Conservation (phyloP, 2,888 invertebrate genomes). For the Meiosimyza platycephala region DNA sequence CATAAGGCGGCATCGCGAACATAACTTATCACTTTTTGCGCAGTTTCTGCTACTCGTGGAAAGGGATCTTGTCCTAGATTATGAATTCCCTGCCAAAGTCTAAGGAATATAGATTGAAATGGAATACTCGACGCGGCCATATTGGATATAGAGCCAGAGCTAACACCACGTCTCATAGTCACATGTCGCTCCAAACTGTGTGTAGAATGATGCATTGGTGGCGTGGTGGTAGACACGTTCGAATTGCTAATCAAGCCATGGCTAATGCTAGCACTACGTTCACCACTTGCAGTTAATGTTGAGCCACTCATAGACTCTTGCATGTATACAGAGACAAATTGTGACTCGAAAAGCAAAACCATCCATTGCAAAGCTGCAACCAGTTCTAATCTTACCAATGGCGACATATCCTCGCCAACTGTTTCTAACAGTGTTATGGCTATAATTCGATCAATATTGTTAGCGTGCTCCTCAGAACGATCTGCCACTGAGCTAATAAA, state of each 20-base stretch:
- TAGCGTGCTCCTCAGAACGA: constrained; percentile 93
- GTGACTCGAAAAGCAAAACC: constrained; percentile 86
- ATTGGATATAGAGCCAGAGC: constrained; percentile 77
- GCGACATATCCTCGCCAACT: constrained; percentile 85
- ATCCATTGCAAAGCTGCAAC: constrained; percentile 89
- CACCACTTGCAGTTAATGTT: constrained; percentile 44
- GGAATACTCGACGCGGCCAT: constrained; percentile 58
- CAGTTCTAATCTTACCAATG: constrained; percentile 87
- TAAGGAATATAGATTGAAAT: constrained; percentile 81
- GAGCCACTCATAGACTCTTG: constrained; percentile 68
- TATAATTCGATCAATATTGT: constrained; percentile 92
- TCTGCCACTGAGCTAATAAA: constrained; percentile 87
- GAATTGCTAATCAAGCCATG: constrained; percentile 49
- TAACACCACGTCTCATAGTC: constrained; percentile 74
- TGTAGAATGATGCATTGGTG: constrained; percentile 54
- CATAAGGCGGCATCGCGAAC: constrained; percentile 75
- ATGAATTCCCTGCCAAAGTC: constrained; percentile 87
- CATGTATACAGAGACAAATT: constrained; percentile 83
- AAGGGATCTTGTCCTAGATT: constrained; percentile 88
- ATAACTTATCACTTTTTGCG: constrained; percentile 80
- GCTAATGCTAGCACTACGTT: constrained; percentile 56
- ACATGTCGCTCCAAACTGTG: constrained; percentile 67
- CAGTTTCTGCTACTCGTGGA: constrained; percentile 83
- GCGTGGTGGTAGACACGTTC: constrained; percentile 30
- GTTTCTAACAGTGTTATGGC: constrained; percentile 87